phyloP scores from a whole-genome alignment of 2,888 invertebrate genomes.

The Baccha elongata region DNA sequence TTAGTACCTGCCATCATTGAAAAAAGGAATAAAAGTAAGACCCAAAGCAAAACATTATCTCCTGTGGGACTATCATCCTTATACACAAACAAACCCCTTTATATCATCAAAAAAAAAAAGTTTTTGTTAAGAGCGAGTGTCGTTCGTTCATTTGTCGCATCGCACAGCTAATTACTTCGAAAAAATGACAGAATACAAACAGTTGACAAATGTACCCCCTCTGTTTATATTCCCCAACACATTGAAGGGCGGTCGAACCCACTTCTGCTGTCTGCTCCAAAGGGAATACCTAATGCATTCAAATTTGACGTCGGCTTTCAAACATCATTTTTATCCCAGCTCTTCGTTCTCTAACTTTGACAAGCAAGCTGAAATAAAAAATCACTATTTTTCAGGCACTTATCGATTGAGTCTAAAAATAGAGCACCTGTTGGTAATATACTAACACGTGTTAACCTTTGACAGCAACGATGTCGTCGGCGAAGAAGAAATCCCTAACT shows the following conservation, averaged over 20 bases:
- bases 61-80: conserved; percentile 3
- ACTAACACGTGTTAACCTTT: conserved; percentile 55
- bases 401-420: conserved; percentile 49
- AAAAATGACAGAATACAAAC: conserved; percentile 64
- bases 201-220: conserved; percentile 58
- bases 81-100: conserved; percentile 1
- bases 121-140: not conserved
- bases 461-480: conserved; percentile 30
- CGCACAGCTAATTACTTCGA: conserved; percentile 47
- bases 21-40: not conserved
- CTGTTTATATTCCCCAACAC: not conserved
- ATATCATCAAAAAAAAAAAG: not conserved
- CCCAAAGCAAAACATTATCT: not conserved
- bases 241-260: not conserved
- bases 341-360: conserved; percentile 31
- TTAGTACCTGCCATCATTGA: not conserved
- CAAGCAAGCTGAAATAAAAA: conserved; percentile 35
- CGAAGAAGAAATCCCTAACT: conserved; percentile 14
- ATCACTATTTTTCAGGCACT: conserved; percentile 21
- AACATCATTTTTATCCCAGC: conserved; percentile 31
- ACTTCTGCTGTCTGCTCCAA: not conserved
- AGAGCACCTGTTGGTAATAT: conserved; percentile 66
- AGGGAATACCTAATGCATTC: conserved; percentile 38
- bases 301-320: conserved; percentile 64
- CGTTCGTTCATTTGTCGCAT: conserved; percentile 48